phyloP scores from a whole-genome alignment of 1,140 invertebrate species.

The Watersipora subatra region DNA sequence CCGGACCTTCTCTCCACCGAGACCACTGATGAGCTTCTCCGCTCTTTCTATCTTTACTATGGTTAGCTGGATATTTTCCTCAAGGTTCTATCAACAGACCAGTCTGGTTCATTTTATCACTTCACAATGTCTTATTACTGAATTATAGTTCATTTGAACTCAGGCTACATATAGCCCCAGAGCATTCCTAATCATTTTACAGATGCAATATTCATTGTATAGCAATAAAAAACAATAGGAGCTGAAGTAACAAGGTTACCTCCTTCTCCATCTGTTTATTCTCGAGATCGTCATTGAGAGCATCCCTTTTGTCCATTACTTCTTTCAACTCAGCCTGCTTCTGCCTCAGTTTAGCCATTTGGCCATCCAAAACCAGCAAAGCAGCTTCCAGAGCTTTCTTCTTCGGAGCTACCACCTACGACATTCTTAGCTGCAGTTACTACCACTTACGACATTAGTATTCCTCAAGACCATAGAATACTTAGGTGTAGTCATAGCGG shows the following conservation, averaged over 20 bases:
- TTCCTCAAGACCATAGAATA: too few species aligned
- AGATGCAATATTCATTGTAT: too few species aligned
- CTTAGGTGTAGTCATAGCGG: too few species aligned
- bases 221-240: too few species aligned
- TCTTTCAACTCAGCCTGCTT: constrained; percentile 35
- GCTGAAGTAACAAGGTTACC: constrained; percentile 14
- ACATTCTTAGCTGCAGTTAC: neutral
- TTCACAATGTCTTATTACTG: too few species aligned
- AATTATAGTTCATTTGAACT: too few species aligned
- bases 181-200: too few species aligned
- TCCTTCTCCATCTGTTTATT: constrained; percentile 35
- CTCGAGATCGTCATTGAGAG: constrained; percentile 27
- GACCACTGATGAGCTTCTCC: constrained; percentile 37
- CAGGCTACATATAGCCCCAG: too few species aligned
- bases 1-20: constrained; percentile 38
- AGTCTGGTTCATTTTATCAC: too few species aligned
- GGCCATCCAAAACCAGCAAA: constrained; percentile 24
- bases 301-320: constrained; percentile 32
- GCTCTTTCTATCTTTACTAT: constrained; percentile 39
- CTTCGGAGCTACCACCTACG: constrained; percentile 36
- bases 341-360: constrained; percentile 28
- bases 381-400: constrained; percentile 28
- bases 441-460: too few species aligned
- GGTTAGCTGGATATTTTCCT: constrained; percentile 37
- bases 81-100: constrained; percentile 26